Evolutionary conservation across 2,888 invertebrate genomes (phyloP).

Genomic region (Baccha elongata): DNA sequence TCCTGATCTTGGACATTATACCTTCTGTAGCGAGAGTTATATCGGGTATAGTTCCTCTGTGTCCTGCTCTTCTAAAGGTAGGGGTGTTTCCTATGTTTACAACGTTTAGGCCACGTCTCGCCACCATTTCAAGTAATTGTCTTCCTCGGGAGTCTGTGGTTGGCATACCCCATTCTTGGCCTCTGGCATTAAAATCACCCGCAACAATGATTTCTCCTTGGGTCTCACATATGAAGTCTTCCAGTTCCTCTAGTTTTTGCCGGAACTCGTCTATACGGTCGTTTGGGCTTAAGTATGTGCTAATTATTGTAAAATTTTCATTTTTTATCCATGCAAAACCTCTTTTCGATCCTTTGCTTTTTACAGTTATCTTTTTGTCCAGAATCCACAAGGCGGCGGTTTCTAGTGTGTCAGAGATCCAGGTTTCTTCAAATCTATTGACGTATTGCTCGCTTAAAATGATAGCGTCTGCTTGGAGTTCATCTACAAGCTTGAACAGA

Average conservation of each 20-base stretch:
- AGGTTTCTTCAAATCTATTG: not conserved
- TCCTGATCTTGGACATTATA: not conserved
- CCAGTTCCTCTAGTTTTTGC: constrained; percentile 12
- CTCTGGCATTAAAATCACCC: constrained; percentile 32
- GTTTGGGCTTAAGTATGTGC: constrained; percentile 26
- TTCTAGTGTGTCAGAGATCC: not conserved
- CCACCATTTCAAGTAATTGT: constrained; percentile 54
- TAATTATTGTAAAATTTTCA: constrained; percentile 12
- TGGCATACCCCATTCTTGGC: too few species aligned
- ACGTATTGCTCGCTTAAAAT: too few species aligned
- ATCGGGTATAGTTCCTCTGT: constrained; percentile 8
- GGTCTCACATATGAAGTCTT: not conserved
- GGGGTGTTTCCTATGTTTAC: constrained; percentile 26
- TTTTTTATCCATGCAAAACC: constrained; percentile 17
- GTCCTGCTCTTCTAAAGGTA: constrained; percentile 31
- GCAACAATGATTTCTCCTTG: constrained; percentile 7
- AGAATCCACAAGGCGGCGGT: not conserved
- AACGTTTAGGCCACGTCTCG: constrained; percentile 40
- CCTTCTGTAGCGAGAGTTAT: constrained; percentile 3
- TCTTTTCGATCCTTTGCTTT: too few species aligned
- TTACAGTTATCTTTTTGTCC: not conserved
- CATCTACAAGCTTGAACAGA: not conserved
- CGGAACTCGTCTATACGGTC: constrained; percentile 32
- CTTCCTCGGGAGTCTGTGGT: constrained; percentile 46
- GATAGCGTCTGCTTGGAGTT: too few species aligned